Conservation (phyloP, 2,888 invertebrate genomes). For the Ethmia dodecea region DNA sequence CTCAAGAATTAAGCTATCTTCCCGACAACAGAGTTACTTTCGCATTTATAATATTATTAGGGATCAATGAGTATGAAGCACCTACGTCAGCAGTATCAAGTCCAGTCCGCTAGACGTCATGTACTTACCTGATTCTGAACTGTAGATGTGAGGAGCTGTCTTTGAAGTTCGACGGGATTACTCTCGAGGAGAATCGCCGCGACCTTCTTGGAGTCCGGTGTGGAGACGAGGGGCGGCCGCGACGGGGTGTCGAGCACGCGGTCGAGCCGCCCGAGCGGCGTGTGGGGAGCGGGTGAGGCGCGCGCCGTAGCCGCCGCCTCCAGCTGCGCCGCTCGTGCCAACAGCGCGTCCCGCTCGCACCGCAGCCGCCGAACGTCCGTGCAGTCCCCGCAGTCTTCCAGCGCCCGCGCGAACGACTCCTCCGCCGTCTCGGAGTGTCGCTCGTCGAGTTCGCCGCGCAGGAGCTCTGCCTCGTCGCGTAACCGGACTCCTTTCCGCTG, state of each 20-base stretch:
- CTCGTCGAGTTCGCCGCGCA: constrained; percentile 73
- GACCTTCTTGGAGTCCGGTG: constrained; percentile 85
- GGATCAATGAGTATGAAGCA: no score
- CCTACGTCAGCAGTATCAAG: no score
- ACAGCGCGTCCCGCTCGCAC: constrained; percentile 84
- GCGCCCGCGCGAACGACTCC: constrained; percentile 79
- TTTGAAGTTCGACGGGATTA: constrained; percentile 88
- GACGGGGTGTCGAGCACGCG: constrained; percentile 81
- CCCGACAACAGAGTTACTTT: no score
- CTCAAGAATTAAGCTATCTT: no score
- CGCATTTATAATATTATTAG: no score
- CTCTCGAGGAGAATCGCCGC: constrained; percentile 90
- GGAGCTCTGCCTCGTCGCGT: constrained; percentile 82
- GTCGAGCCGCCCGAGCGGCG: constrained; percentile 83
- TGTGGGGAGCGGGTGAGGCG: constrained; percentile 31
- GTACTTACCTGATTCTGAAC: constrained; percentile 91
- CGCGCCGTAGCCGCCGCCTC: constrained; percentile 84
- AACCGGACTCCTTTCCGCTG: constrained; percentile 85
- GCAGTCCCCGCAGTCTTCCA: constrained; percentile 38
- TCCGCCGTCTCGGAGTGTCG: constrained; percentile 69
- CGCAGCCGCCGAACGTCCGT: constrained; percentile 79
- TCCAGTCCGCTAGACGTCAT: no score
- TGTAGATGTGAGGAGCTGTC: constrained; percentile 88
- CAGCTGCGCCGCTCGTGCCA: constrained; percentile 86
- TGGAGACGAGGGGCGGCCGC: constrained; percentile 79